phyloP scores from a whole-genome alignment of 2,797 vertebrate species.

The Micromesistius poutassou region DNA sequence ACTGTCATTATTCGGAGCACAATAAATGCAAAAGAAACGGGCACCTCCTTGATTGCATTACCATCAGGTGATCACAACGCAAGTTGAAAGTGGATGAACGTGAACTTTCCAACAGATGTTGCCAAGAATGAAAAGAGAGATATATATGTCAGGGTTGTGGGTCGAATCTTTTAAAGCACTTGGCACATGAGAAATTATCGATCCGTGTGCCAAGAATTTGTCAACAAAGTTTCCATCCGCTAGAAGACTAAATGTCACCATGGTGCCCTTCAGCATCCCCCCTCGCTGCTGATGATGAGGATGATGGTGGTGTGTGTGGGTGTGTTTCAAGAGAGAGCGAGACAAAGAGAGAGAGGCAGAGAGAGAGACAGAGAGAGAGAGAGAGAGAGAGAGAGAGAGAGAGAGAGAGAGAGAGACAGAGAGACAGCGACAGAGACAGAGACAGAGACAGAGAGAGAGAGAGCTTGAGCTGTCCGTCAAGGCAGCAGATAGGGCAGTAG shows the following conservation, averaged over 20 bases:
- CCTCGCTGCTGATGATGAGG: not conserved
- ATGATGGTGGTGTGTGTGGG: not conserved
- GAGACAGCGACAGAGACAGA: not conserved
- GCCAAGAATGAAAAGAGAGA: conserved; percentile 12
- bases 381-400: not conserved
- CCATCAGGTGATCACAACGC: conserved; percentile 30
- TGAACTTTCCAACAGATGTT: conserved; percentile 38
- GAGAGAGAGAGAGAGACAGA: not conserved
- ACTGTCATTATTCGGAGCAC: conserved; percentile 28
- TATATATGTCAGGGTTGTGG: not conserved
- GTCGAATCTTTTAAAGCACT: conserved; percentile 23
- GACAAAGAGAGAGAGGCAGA: not conserved
- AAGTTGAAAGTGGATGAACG: conserved; percentile 29
- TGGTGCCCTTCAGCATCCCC: conserved; percentile 22
- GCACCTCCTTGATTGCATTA: conserved; percentile 16
- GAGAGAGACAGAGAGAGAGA: not conserved
- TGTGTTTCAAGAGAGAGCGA: not conserved
- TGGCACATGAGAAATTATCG: conserved; percentile 18
- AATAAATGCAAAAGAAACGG: conserved; percentile 7
- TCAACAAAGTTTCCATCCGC: conserved; percentile 17
- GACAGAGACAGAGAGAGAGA: conserved; percentile 2
- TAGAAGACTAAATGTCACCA: conserved; percentile 2
- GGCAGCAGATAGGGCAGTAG: conserved; percentile 21
- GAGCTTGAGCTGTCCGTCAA: conserved; percentile 36
- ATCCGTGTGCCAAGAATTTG: conserved; percentile 27